Percentiles rank a stretch among this genome's conserved stretches.
Evolutionary conservation across 37 sponge, comb jelly and placozoan species (phyloP).

Genomic region (Beroe ovata): DNA sequence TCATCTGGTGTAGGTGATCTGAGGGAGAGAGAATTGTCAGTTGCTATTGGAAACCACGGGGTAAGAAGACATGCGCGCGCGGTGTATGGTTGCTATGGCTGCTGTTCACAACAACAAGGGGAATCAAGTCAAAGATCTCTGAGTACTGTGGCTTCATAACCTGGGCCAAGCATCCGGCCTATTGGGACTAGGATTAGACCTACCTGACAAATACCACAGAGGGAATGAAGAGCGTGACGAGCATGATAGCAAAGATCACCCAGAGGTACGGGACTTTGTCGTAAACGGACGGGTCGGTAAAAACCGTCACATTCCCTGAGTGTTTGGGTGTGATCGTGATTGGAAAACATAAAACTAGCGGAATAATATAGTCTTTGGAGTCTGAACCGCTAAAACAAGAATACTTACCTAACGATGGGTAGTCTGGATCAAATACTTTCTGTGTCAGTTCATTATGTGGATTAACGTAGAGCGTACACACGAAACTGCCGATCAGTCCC

Average conservation of each 20-base stretch:
- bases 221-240: slow-evolving; percentile 20
- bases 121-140: no score
- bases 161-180: no score
- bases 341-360: no score
- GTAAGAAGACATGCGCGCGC: no score
- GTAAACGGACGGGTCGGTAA: slow-evolving; percentile 1
- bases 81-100: no score
- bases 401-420: slow-evolving; percentile 30
- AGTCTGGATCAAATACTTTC: background rate
- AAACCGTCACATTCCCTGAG: slow-evolving; percentile 61
- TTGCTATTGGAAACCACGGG: no score
- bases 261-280: slow-evolving; percentile 43
- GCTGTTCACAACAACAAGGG: no score
- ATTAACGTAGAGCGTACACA: slow-evolving; percentile 41
- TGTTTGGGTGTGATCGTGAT: no score
- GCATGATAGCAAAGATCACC: slow-evolving; percentile 36
- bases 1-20: slow-evolving; percentile 63
- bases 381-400: background rate
- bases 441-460: background rate
- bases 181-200: no score
- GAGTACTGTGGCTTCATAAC: no score
- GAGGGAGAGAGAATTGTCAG: no score
- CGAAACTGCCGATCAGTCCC: slow-evolving; percentile 49
- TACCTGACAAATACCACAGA: slow-evolving; percentile 57
- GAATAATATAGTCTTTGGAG: background rate